Conservation (phyloP, 1,140 invertebrate genomes). For the Procambarus clarkii region DNA sequence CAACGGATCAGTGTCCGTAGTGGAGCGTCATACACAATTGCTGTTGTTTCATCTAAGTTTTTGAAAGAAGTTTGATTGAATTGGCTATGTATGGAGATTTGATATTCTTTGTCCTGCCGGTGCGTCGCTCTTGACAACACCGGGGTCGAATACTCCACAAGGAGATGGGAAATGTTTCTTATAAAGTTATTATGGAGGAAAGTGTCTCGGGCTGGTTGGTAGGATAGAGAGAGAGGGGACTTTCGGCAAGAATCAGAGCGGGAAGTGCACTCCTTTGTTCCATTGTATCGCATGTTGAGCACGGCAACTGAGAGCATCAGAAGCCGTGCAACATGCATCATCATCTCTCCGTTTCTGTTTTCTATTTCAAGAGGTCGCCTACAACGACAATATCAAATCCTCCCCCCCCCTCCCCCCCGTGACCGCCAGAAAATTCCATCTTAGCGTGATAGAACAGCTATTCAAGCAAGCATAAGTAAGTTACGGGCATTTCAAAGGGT, state of each 20-base stretch:
- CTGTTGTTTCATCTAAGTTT: constrained; percentile 39
- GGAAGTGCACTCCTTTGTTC: not conserved
- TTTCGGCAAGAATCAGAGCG: too few relatives aligned
- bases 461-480: not conserved
- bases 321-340: constrained; percentile 4
- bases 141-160: not conserved
- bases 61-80: constrained; percentile 46
- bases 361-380: not conserved
- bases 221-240: not conserved
- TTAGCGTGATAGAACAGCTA: not conserved
- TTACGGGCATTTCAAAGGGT: not conserved
- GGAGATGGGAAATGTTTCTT: not conserved
- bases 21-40: not conserved
- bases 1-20: not conserved
- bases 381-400: not conserved
- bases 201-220: not conserved
- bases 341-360: not conserved
- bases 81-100: constrained; percentile 39
- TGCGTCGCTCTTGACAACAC: not conserved
- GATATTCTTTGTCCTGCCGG: constrained; percentile 2
- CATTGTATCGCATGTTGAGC: not conserved
- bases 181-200: not conserved
- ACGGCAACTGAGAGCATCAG: not conserved
- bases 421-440: not conserved
- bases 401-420: not conserved